Evolutionary conservation across 1,140 invertebrate genomes (phyloP).

Genomic region (Hydropsyche tenuis): DNA sequence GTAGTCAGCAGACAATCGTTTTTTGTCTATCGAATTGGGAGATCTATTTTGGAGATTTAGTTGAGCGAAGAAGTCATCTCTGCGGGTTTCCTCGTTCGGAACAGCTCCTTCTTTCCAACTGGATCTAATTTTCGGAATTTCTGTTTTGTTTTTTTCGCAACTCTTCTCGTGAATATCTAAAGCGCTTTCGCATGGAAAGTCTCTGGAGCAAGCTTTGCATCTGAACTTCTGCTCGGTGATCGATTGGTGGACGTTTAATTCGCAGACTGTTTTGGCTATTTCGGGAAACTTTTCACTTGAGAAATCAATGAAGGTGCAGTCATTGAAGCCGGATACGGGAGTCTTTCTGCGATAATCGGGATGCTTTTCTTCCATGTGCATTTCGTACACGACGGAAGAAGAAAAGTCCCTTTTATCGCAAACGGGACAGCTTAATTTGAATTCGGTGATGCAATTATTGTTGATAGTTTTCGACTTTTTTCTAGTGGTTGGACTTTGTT

Average conservation of each 20-base stretch:
- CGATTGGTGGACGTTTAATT: slow-evolving; percentile 70
- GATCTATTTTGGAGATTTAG: slow-evolving; percentile 77
- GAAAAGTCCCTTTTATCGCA: slow-evolving; percentile 70
- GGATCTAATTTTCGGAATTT: slow-evolving; percentile 42
- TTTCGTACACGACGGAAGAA: slow-evolving; percentile 66
- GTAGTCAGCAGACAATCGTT: slow-evolving; percentile 50
- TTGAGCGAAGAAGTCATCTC: slow-evolving; percentile 81
- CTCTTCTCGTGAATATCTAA: slow-evolving; percentile 71
- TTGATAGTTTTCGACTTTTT: slow-evolving; percentile 58
- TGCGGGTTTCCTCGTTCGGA: slow-evolving; percentile 64
- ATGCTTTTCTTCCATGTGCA: slow-evolving; percentile 76
- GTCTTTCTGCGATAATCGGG: slow-evolving; percentile 69
- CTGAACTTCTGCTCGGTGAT: slow-evolving; percentile 71
- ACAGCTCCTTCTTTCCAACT: not conserved
- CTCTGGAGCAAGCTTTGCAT: slow-evolving; percentile 74
- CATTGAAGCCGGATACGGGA: slow-evolving; percentile 69
- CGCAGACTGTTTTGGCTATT: slow-evolving; percentile 76
- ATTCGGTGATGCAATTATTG: slow-evolving; percentile 58
- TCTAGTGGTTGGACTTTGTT: slow-evolving; percentile 55
- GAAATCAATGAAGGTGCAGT: slow-evolving; percentile 81
- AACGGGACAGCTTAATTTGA: slow-evolving; percentile 62
- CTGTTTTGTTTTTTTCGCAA: slow-evolving; percentile 57
- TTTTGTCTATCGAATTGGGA: slow-evolving; percentile 60
- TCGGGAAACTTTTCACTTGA: slow-evolving; percentile 78
- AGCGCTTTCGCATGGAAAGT: slow-evolving; percentile 77